Conservation (phyloP, 2,888 invertebrate species). For the Podotricha telesiphe region DNA sequence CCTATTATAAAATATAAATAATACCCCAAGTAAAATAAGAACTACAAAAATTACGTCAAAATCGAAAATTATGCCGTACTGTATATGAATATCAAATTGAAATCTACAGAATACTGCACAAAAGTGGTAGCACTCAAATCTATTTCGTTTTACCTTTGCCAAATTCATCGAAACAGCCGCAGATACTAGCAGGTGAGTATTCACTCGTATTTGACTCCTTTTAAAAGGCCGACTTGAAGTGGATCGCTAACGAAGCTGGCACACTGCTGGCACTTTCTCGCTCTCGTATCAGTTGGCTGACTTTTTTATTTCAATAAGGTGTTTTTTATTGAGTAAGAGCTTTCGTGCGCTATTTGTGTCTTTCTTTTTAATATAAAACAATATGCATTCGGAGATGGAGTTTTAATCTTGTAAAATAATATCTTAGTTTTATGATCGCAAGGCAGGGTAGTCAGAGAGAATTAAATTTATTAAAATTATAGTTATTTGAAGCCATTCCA, state of each 20-base stretch:
- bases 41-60: no score
- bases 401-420: background rate
- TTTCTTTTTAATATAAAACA: background rate
- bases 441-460: no score
- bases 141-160: constrained; percentile 16
- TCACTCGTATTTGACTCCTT: constrained; percentile 17
- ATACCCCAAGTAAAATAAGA: no score
- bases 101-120: background rate
- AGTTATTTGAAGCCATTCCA: no score
- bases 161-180: constrained; percentile 19
- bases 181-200: constrained; percentile 16
- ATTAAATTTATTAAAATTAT: no score
- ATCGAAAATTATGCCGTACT: no score
- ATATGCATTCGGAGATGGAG: no score
- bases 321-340: constrained; percentile 9
- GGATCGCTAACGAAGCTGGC: constrained; percentile 27
- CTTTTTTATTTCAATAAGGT: constrained; percentile 6
- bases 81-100: background rate
- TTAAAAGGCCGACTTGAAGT: constrained; percentile 22
- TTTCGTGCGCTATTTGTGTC: background rate
- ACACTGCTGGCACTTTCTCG: constrained; percentile 20
- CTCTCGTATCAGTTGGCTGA: constrained; percentile 12
- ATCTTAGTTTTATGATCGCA: no score
- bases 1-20: no score
- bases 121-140: constrained; percentile 7